Evolutionary conservation across 1,140 invertebrate species (phyloP).

Genomic region (Nasonia giraulti): DNA sequence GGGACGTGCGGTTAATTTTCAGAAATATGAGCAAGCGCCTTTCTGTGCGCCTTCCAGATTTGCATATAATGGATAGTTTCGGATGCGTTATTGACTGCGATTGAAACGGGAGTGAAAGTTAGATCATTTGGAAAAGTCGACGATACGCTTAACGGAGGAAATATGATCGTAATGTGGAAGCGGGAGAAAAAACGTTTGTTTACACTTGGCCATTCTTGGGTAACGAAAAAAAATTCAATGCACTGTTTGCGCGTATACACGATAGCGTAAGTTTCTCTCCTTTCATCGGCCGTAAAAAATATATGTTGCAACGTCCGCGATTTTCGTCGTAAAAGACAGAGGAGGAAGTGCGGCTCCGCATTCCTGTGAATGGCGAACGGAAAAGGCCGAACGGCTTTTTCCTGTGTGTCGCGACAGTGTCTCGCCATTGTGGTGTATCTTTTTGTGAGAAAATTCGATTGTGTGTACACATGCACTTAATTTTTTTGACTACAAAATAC

Average conservation of each 20-base stretch:
- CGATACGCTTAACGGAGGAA: neutral
- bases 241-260: neutral
- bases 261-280: neutral
- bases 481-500: neutral
- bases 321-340: slow-evolving; percentile 35
- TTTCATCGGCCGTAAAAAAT: neutral
- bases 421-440: neutral
- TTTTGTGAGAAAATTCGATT: neutral
- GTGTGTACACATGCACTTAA: no score
- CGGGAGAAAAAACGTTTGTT: neutral
- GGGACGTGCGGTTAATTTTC: no score
- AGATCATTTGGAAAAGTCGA: neutral
- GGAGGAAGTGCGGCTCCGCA: neutral
- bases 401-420: neutral
- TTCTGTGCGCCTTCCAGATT: neutral
- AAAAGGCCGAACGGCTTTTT: slow-evolving; percentile 34
- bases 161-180: neutral
- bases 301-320: slow-evolving; percentile 9
- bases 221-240: neutral
- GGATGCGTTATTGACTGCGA: neutral
- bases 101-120: neutral
- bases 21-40: neutral
- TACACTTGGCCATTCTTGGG: neutral
- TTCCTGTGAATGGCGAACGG: slow-evolving; percentile 25
- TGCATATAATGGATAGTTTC: neutral